These are phyloP conservation scores for Mesochorus sp. DNA, from an alignment of 2,888 invertebrate genomes.

Conservation along the genomic window DNA sequence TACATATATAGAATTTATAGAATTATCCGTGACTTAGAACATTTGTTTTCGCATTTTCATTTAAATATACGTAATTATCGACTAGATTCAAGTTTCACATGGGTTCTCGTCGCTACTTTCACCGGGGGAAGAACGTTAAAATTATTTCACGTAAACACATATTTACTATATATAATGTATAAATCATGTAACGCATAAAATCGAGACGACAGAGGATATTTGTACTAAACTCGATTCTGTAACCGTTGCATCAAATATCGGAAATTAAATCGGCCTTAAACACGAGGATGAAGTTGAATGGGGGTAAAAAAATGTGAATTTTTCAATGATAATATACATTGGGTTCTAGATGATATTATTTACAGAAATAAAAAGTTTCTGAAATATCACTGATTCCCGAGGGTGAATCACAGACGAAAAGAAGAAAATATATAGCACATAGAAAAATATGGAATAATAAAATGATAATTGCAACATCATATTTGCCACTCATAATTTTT, in stretches of 20 bases:
- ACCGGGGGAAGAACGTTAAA: slow-evolving; percentile 10
- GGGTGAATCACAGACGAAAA: neutral
- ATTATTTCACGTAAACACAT: too few species aligned
- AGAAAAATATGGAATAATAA: neutral
- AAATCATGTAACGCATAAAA: neutral
- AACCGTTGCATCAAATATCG: neutral
- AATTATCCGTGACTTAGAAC: slow-evolving; percentile 68
- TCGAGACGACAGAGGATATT: slow-evolving; percentile 27
- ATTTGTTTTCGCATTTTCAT: slow-evolving; percentile 61
- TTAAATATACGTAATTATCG: slow-evolving; percentile 64
- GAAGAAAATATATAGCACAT: neutral
- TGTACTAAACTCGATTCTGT: slow-evolving; percentile 37
- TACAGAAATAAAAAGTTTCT: slow-evolving; percentile 23
- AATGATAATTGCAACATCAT: neutral
- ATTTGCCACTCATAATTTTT: neutral
- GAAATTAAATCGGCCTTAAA: slow-evolving; percentile 11
- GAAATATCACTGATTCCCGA: slow-evolving; percentile 13
- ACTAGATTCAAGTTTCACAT: slow-evolving; percentile 70
- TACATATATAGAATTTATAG: slow-evolving; percentile 26
- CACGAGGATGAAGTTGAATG: neutral
- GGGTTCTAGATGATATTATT: slow-evolving; percentile 39
- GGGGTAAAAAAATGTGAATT: slow-evolving; percentile 12
- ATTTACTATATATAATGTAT: too few species aligned
- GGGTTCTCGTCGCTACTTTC: slow-evolving; percentile 33
- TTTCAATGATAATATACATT: slow-evolving; percentile 31